A percentile compares a stretch with the other conserved stretches of the same genome.
These are phyloP conservation scores for Amblyjoppa fuscipennis DNA, from an alignment of 2,888 invertebrate genomes.

Conservation along the genomic window DNA sequence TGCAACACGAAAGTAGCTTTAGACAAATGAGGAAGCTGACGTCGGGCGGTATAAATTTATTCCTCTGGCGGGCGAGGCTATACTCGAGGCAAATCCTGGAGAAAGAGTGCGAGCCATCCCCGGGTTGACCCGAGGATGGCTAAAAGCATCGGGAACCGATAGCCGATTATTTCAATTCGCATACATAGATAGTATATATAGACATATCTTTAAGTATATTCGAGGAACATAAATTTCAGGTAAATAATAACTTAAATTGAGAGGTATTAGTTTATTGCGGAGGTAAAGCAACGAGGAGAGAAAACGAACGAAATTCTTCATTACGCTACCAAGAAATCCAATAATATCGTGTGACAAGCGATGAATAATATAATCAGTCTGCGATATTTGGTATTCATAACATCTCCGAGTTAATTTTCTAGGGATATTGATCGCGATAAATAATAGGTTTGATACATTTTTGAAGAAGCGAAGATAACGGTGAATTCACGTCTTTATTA, in stretches of 20 bases:
- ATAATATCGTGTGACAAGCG: slow-evolving; percentile 3
- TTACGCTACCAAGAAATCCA: not conserved
- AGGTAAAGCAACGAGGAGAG: not conserved
- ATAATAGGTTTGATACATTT: not conserved
- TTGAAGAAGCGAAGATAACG: no score
- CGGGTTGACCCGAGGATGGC: slow-evolving; percentile 14
- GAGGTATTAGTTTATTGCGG: not conserved
- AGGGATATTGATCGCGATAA: not conserved
- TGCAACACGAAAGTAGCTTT: slow-evolving; percentile 65
- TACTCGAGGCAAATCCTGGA: slow-evolving; percentile 22
- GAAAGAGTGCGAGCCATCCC: not conserved
- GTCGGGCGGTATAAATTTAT: slow-evolving; percentile 2
- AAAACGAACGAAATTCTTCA: not conserved
- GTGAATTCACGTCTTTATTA: no score
- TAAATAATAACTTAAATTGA: not conserved
- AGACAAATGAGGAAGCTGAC: slow-evolving; percentile 60
- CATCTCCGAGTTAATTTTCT: not conserved
- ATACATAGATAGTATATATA: not conserved
- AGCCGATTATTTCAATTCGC: slow-evolving; percentile 18
- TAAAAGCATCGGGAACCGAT: slow-evolving; percentile 25
- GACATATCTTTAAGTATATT: not conserved
- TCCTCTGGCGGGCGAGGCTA: slow-evolving; percentile 7
- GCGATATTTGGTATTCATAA: not conserved
- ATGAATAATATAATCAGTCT: not conserved
- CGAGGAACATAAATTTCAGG: not conserved